Conservation (phyloP, 2,888 invertebrate genomes). For the Sericinus montela region DNA sequence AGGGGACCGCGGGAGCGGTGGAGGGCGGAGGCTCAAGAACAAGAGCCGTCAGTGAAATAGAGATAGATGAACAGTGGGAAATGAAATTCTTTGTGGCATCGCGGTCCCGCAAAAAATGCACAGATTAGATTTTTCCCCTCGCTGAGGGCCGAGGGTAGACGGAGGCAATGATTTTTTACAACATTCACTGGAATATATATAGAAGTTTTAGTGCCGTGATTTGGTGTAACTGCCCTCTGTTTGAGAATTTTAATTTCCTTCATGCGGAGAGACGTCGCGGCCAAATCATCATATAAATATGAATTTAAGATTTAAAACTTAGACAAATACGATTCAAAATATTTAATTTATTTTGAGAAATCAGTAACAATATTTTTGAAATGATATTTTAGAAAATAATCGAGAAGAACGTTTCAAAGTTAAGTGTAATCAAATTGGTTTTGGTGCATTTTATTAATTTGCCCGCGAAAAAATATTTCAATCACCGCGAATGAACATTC, state of each 20-base stretch:
- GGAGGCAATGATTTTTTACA: slow-evolving; percentile 80
- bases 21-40: slow-evolving; percentile 64
- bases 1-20: slow-evolving; percentile 33
- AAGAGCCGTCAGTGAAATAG: slow-evolving; percentile 79
- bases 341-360: slow-evolving; percentile 22
- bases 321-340: background rate
- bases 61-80: slow-evolving; percentile 81
- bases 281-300: slow-evolving; percentile 25
- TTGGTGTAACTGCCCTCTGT: slow-evolving; percentile 74
- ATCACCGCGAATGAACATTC: too few species aligned
- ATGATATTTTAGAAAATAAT: too few species aligned
- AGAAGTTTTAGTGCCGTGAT: slow-evolving; percentile 75
- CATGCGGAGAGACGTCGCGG: slow-evolving; percentile 45
- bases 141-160: slow-evolving; percentile 62
- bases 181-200: slow-evolving; percentile 72
- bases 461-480: too few species aligned
- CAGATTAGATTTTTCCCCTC: slow-evolving; percentile 80
- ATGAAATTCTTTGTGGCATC: slow-evolving; percentile 81
- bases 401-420: too few species aligned
- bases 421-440: too few species aligned
- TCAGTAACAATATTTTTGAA: too few species aligned
- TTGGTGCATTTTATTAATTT: too few species aligned
- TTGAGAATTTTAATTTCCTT: slow-evolving; percentile 77
- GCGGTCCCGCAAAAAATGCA: slow-evolving; percentile 80
- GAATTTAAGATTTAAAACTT: slow-evolving; percentile 7